Conservation (phyloP, 2,888 invertebrate species). For the Arctia plantaginis region DNA sequence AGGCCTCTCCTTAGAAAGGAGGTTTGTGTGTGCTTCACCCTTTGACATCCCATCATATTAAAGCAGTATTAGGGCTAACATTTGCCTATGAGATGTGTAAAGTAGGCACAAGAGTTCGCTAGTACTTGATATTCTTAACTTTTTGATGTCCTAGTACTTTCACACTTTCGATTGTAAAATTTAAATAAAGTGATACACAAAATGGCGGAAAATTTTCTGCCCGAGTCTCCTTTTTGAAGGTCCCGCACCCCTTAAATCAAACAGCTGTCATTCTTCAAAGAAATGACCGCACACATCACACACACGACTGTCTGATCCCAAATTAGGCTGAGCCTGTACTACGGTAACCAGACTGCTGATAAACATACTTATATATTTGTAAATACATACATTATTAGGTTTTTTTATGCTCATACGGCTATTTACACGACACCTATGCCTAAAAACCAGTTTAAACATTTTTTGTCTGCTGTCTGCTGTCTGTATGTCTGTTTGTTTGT, state of each 20-base stretch:
- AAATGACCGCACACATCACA: not conserved
- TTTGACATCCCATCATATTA: not conserved
- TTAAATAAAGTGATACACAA: not conserved
- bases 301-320: not conserved
- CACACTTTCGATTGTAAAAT: not conserved
- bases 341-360: too few relatives aligned
- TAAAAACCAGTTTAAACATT: too few relatives aligned
- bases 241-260: not conserved
- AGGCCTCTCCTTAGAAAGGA: too few relatives aligned
- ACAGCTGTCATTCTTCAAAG: not conserved
- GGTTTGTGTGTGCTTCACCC: too few relatives aligned
- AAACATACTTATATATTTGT: too few relatives aligned
- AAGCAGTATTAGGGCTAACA: not conserved
- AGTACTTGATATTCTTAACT: not conserved
- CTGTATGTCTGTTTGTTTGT: too few relatives aligned
- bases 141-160: conserved; percentile 1
- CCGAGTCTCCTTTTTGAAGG: not conserved
- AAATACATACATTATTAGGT: too few relatives aligned
- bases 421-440: too few relatives aligned
- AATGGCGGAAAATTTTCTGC: not conserved
- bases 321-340: too few relatives aligned
- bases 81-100: not conserved
- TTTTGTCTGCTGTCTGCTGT: too few relatives aligned
- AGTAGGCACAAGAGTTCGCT: not conserved
- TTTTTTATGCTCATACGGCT: too few relatives aligned